Percentiles rank a stretch among this genome's conserved stretches.
phyloP scores from a whole-genome alignment of 2,797 vertebrate species.

The Phoeniculus purpureus region DNA sequence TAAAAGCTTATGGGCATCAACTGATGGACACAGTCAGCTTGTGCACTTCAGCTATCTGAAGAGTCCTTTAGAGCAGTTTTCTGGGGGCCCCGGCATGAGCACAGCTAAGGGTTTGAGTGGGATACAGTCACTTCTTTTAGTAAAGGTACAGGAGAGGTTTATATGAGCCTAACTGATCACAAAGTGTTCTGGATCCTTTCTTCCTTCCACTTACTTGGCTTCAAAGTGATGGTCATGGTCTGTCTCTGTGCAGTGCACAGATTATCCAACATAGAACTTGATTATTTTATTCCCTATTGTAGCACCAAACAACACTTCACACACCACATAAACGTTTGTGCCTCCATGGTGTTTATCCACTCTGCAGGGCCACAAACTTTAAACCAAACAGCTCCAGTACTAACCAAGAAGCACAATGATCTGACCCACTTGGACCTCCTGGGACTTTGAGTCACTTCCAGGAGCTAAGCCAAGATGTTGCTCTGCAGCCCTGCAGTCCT shows the following conservation, averaged over 20 bases:
- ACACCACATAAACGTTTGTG: conserved; percentile 59
- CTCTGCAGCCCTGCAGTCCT: background rate
- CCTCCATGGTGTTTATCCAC: background rate
- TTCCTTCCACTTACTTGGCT: conserved; percentile 68
- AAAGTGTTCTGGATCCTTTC: background rate
- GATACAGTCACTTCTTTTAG: background rate
- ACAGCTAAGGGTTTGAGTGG: background rate
- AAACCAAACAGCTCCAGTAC: background rate
- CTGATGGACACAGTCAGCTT: background rate
- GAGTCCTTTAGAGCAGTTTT: background rate
- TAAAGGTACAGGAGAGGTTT: conserved; percentile 70
- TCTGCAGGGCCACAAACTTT: background rate
- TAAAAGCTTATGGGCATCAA: background rate
- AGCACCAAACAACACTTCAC: conserved; percentile 52
- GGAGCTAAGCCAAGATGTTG: background rate
- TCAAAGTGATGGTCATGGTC: conserved; percentile 52
- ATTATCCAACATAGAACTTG: conserved; percentile 67
- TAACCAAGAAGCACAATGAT: background rate
- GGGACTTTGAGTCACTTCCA: background rate
- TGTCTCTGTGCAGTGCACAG: conserved; percentile 36
- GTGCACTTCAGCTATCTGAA: background rate
- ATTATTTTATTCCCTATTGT: conserved; percentile 67
- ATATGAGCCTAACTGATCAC: conserved; percentile 50
- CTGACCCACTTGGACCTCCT: background rate
- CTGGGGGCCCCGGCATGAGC: background rate